phyloP scores from a whole-genome alignment of 2,797 vertebrate species.

The Phyllotis vaccarum region DNA sequence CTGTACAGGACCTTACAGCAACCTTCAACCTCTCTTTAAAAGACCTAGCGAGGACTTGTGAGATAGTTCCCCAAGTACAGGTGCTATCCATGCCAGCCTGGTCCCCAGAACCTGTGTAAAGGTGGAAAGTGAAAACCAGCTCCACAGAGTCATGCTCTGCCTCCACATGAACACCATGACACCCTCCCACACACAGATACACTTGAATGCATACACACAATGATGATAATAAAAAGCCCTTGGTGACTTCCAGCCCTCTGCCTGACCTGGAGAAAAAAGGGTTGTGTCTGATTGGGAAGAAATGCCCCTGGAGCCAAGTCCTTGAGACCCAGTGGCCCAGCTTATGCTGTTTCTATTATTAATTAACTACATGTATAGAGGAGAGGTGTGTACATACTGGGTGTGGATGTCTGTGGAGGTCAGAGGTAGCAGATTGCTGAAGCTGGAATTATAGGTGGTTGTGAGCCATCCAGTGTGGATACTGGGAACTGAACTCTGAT shows the following conservation, averaged over 20 bases:
- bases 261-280: background rate
- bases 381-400: background rate
- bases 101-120: background rate
- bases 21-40: background rate
- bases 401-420: no score
- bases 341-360: background rate
- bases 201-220: no score
- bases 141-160: background rate
- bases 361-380: no score
- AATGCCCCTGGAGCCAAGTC: background rate
- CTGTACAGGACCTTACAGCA: background rate
- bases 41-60: background rate
- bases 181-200: background rate
- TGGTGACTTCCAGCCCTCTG: background rate
- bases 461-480: background rate
- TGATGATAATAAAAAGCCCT: background rate
- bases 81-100: background rate
- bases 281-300: background rate
- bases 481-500: background rate
- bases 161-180: background rate
- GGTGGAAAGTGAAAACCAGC: background rate
- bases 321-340: background rate
- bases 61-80: no score
- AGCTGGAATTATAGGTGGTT: background rate
- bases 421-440: background rate